phyloP scores from a whole-genome alignment of 2,797 vertebrate species.

The Serranus cabrilla region DNA sequence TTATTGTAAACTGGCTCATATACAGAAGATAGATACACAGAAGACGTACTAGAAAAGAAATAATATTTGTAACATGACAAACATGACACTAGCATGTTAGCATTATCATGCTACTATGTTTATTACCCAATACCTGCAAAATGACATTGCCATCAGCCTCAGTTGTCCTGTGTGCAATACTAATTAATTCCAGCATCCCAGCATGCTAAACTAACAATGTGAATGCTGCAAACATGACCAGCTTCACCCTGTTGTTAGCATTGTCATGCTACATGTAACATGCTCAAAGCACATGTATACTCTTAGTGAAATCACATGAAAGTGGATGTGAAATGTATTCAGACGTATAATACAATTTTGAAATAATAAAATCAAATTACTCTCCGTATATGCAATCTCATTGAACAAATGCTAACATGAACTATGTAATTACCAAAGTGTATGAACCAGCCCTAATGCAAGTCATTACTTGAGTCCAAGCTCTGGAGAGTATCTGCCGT shows the following conservation, averaged over 20 bases:
- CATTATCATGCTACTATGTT: not conserved
- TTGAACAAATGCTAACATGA: slow-evolving; percentile 24
- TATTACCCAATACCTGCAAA: not conserved
- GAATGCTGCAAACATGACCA: not conserved
- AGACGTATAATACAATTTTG: slow-evolving; percentile 3
- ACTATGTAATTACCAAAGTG: slow-evolving; percentile 33
- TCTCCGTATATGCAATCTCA: not conserved
- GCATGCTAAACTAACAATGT: not conserved
- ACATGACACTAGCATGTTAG: no score
- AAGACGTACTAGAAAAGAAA: no score
- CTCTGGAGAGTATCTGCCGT: slow-evolving; percentile 22
- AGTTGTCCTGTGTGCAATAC: not conserved
- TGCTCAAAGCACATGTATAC: not conserved
- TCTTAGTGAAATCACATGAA: not conserved
- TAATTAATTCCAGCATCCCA: not conserved
- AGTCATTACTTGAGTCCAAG: slow-evolving; percentile 35
- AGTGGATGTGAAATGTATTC: not conserved
- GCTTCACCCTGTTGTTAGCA: not conserved
- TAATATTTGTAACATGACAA: no score
- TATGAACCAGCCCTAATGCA: slow-evolving; percentile 24
- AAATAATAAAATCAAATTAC: slow-evolving; percentile 8
- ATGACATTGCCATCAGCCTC: not conserved
- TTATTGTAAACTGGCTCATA: no score
- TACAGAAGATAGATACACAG: no score
- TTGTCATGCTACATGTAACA: no score